These are phyloP conservation scores for Jacana jacana DNA, from an alignment of 2,113 vertebrate species.

Conservation along the genomic window DNA sequence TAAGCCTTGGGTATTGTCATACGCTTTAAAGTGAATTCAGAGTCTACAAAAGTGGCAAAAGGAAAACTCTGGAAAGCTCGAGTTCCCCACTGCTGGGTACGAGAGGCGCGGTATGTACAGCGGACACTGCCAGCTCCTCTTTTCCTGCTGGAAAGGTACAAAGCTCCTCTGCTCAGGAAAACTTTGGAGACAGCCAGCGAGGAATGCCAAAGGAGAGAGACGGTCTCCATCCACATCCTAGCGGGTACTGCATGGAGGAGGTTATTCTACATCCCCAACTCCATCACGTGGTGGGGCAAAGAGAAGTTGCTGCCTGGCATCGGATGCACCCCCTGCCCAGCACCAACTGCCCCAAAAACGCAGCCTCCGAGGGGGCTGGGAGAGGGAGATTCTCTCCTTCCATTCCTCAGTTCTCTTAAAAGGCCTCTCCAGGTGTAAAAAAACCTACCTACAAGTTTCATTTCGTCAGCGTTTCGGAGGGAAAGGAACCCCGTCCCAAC, in stretches of 20 bases:
- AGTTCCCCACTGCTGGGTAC: neutral
- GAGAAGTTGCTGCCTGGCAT: conserved; percentile 39
- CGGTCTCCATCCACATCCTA: neutral
- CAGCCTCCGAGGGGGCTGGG: neutral
- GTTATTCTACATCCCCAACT: neutral
- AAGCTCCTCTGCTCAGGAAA: neutral
- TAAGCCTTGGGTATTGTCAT: neutral
- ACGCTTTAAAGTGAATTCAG: neutral
- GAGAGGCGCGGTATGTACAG: neutral
- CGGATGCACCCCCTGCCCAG: neutral
- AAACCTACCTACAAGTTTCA: neutral
- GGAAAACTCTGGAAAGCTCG: neutral
- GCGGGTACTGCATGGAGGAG: neutral
- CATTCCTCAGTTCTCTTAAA: neutral
- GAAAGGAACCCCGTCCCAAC: neutral
- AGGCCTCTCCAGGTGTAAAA: neutral
- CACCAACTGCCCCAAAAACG: neutral
- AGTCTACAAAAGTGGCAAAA: neutral
- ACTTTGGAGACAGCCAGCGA: neutral
- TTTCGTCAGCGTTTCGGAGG: neutral
- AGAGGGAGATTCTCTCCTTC: neutral
- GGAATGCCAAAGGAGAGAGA: neutral
- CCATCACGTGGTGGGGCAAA: neutral
- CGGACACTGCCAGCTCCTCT: neutral
- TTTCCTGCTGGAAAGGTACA: neutral